Evolutionary conservation across 1,140 invertebrate genomes (phyloP).

Genomic region (Cydia pomonella): DNA sequence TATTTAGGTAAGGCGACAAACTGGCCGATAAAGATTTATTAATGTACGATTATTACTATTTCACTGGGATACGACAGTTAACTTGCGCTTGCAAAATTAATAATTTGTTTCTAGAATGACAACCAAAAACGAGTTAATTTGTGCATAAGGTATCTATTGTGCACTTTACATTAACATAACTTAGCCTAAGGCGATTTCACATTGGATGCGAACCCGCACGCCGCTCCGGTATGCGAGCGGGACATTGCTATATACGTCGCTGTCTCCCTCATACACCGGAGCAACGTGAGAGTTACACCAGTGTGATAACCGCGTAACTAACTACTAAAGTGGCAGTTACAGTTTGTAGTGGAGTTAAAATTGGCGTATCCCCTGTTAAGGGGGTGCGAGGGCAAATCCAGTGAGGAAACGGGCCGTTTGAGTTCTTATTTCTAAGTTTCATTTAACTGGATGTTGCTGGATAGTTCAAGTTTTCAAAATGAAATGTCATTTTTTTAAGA

Average conservation of each 20-base stretch:
- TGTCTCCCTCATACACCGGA: too few relatives aligned
- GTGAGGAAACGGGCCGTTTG: not conserved
- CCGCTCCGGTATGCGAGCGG: too few relatives aligned
- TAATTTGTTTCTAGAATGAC: constrained; percentile 23
- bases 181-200: constrained; percentile 14
- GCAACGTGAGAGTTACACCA: too few relatives aligned
- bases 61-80: too few relatives aligned
- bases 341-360: constrained; percentile 14
- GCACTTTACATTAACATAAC: constrained; percentile 13
- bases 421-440: not conserved
- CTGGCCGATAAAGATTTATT: too few relatives aligned
- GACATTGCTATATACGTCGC: too few relatives aligned
- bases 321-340: constrained; percentile 23
- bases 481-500: not conserved
- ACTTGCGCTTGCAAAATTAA: not conserved
- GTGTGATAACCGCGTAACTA: not conserved
- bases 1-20: too few relatives aligned
- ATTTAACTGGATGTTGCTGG: too few relatives aligned
- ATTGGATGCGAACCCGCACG: not conserved
- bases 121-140: constrained; percentile 28
- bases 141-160: constrained; percentile 32
- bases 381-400: constrained; percentile 2
- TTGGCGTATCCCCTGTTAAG: not conserved
- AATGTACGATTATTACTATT: too few relatives aligned
- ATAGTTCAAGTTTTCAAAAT: too few relatives aligned